A percentile compares a stretch with the other conserved stretches of the same genome.
Evolutionary conservation across 1,140 invertebrate genomes (phyloP).

Genomic region (Drosophila ficusphila): DNA sequence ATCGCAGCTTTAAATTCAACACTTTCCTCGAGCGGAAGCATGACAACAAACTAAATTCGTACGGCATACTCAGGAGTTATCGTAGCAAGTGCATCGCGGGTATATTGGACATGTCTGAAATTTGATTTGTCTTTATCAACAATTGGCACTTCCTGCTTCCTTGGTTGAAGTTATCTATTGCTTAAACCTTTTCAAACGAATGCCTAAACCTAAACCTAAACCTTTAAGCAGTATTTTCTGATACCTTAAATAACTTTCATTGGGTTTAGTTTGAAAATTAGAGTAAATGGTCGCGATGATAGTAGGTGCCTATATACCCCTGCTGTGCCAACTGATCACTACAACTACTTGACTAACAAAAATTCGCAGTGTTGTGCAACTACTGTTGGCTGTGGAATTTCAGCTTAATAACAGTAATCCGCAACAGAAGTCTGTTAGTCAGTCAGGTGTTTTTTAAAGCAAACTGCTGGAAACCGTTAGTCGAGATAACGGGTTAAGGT

Average conservation of each 20-base stretch:
- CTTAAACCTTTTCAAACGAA: background rate
- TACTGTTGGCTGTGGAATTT: conserved; percentile 4
- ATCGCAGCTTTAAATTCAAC: conserved; percentile 30
- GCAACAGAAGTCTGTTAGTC: conserved; percentile 16
- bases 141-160: too few species aligned
- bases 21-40: conserved; percentile 38
- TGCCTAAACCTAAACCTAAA: too few species aligned
- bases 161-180: too few species aligned
- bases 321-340: background rate
- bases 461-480: conserved; percentile 1
- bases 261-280: too few species aligned
- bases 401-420: conserved; percentile 22
- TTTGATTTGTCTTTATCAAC: background rate
- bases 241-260: too few species aligned
- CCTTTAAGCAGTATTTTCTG: too few species aligned
- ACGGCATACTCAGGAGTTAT: conserved; percentile 19
- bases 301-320: background rate
- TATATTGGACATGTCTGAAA: background rate
- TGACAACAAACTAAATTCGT: conserved; percentile 48
- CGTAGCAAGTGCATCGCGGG: conserved; percentile 6
- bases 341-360: background rate
- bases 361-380: conserved; percentile 32
- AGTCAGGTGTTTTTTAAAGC: conserved; percentile 22
- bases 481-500: conserved; percentile 15
- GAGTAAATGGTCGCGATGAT: too few species aligned